Base-by-base conservation (phyloP, 2,888 invertebrate genomes). In the Thysanoteuthis rhombus region DNA sequence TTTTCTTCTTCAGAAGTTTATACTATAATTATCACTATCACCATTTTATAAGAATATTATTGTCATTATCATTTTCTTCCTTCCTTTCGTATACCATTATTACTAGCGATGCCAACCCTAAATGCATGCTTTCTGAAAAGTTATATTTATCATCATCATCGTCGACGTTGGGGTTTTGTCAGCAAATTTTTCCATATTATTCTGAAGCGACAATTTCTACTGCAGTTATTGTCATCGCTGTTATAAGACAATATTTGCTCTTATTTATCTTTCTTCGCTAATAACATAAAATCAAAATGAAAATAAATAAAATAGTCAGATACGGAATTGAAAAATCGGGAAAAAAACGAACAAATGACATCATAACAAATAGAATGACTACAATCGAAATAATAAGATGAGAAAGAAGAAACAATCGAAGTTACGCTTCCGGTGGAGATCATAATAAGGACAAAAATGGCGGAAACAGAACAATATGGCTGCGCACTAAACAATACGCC, bases 401-500 rank as follows among this genome's bases (percentile, higher is more conserved):
- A 75, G 75, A 36, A n/a, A 19, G 75, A 75, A 36, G 75, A n/a
- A 75, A 16, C 75, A 75, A 75, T 75, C 75, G n/a, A 75, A 36
- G 19, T 75, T 75, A n/a, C 36, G 75, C 75, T 75, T 75, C 75
- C n/a, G 75, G 75, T 75, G n/a, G 19, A 75, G 16, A 75, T 36
- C 75, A 75, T 36, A 75, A 75, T 75, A n/a, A 75, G 75, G n/a
- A 75, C n/a, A 12, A 75, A 75, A 36, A 75, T 75, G 75, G n/a
- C n/a, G 75, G 75, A 75, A n/a, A n/a, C 75, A 75, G n/a, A 75
- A 75, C 75, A 75, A 75, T 75, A 75, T 75, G 75, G 75, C 75
- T 16, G n/a, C 36, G 12, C 19, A n/a, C n/a, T n/a, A 75, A 75
- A 75, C 75, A 75, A 75, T 75, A 75, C 28, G 22, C 5, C 75